These are phyloP conservation scores for Equus przewalskii DNA, from an alignment of 2,113 vertebrate species.

Conservation along the genomic window DNA sequence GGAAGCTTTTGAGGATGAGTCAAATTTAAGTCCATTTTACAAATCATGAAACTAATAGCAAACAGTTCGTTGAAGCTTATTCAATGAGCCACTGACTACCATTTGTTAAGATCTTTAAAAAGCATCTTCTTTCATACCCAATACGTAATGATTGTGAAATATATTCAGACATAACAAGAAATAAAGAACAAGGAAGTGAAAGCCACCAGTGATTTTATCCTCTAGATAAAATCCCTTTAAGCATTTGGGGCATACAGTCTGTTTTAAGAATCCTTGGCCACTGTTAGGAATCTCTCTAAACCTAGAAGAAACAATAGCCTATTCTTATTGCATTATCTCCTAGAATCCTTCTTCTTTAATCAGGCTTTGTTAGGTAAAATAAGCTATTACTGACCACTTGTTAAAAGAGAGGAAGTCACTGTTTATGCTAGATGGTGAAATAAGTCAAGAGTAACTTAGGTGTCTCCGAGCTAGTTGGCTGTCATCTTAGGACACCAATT, in stretches of 20 bases:
- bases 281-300: conserved; percentile 1
- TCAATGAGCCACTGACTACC: not conserved
- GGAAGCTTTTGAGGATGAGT: not conserved
- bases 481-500: not conserved
- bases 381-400: not conserved
- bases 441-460: not conserved
- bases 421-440: not conserved
- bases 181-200: conserved; percentile 8
- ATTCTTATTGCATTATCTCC: not conserved
- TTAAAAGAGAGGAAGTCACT: conserved; percentile 29
- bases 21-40: conserved; percentile 15
- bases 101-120: conserved; percentile 42
- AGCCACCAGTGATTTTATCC: not conserved
- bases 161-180: not conserved
- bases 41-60: conserved; percentile 27
- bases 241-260: not conserved
- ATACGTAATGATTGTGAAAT: not conserved
- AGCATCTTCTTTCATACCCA: not conserved
- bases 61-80: conserved; percentile 27
- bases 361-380: not conserved
- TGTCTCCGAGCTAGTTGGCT: not conserved
- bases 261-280: not conserved
- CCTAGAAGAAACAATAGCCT: not conserved
- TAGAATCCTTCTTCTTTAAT: not conserved
- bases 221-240: not conserved